These are phyloP conservation scores for Holothuria scabra DNA, from an alignment of 53 echinoderm and acorn worm genomes.

Conservation along the genomic window DNA sequence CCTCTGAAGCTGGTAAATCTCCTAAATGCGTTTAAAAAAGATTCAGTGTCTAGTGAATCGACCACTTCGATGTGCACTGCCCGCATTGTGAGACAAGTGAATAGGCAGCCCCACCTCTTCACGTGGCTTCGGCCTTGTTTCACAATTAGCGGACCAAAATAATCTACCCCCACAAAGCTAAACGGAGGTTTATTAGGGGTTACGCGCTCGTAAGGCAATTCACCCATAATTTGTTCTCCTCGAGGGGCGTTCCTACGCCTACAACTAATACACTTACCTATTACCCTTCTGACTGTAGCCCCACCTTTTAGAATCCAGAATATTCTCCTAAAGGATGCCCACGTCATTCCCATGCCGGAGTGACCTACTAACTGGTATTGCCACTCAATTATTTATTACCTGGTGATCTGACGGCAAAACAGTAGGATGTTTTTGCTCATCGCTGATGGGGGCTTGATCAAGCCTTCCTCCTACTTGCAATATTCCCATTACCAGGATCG, in stretches of 20 bases:
- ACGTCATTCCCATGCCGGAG: slow-evolving; percentile 44
- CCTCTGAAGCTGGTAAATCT: slow-evolving; percentile 50
- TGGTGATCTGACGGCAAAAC: slow-evolving; percentile 53
- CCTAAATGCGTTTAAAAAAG: slow-evolving; percentile 52
- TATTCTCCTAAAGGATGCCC: slow-evolving; percentile 30
- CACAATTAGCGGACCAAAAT: slow-evolving; percentile 56
- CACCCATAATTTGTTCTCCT: slow-evolving; percentile 54
- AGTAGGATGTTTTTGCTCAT: slow-evolving; percentile 45
- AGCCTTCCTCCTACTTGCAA: slow-evolving; percentile 45
- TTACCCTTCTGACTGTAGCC: slow-evolving; percentile 43
- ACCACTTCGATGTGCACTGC: slow-evolving; percentile 56
- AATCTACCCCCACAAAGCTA: slow-evolving; percentile 45
- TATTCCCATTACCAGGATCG: background rate
- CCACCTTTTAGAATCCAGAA: slow-evolving; percentile 59
- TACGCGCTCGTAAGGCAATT: slow-evolving; percentile 51
- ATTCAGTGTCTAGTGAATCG: slow-evolving; percentile 53
- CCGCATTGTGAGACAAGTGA: slow-evolving; percentile 51
- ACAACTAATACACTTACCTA: slow-evolving; percentile 52
- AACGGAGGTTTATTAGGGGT: slow-evolving; percentile 56
- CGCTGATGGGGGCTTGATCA: slow-evolving; percentile 16
- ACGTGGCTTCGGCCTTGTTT: slow-evolving; percentile 43
- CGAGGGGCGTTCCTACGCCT: slow-evolving; percentile 33
- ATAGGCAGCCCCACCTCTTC: slow-evolving; percentile 42
- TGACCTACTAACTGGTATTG: slow-evolving; percentile 40
- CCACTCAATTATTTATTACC: slow-evolving; percentile 47